Evolutionary conservation across 2,113 vertebrate species (phyloP), one percentile per base, ranked within the genome.

Genomic region (Neotoma lepida): DNA sequence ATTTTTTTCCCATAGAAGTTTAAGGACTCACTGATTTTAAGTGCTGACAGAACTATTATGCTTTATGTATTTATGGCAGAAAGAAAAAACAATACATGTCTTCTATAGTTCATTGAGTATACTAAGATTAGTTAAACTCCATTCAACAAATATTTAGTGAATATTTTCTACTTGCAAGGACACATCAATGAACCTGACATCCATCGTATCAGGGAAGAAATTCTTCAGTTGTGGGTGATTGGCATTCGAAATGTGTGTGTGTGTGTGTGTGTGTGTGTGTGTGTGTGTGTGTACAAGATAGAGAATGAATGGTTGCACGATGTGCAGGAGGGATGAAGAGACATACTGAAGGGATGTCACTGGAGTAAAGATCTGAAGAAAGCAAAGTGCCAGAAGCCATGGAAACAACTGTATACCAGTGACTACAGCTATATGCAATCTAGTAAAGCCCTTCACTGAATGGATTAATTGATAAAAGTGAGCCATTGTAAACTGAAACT

Each of bases 61-160:
- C 33, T 22, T 87, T 85, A 20, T 44, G 5, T 24, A 18, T 58
- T 64, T 88, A 28, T 46, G 9, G 54, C 44, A 84, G 74, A 94
- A 84, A 4, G 22, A 14, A 35, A 3, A 81, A 84, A 41, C 1
- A 89, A 51, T 0, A 51, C 6, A 56, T 68, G 2, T 4, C 33
- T 20, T 70, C 63, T 63, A 86, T 6, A 88, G n/a, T 4, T 93
- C 13, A 89, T 2, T 66, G 44, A 85, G 15, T 20, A 70, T 90
- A 10, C 17, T 18, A 70, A 14, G 39, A 92, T 81, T 56, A 80
- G 39, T 64, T 30, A 58, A 96, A 85, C 9, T 56, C 70, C 66
- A 71, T 76, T 91, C 33, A 86, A 61, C 33, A 81, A 61, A 56
- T 51, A 84, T 30, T 68, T 94, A 76, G 61, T 95, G 71, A 46